Percentiles rank a stretch among this genome's conserved stretches.
Conservation (phyloP, 2,888 invertebrate genomes). For the Cryptocephalus moraei region DNA sequence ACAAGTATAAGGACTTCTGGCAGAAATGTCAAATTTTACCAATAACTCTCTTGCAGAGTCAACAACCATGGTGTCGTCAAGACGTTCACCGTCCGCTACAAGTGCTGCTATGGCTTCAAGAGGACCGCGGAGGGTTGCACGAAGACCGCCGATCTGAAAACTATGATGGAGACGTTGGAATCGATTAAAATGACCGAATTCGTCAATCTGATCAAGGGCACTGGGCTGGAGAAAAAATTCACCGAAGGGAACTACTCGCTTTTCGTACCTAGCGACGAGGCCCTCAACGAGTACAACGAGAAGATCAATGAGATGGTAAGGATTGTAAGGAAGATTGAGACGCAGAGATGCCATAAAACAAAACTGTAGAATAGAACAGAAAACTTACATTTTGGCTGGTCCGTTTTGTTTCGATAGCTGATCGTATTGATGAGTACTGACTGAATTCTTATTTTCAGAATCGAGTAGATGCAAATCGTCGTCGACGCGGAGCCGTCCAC, state of each 20-base stretch:
- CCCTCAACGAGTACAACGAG: constrained; percentile 46
- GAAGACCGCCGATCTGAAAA: constrained; percentile 46
- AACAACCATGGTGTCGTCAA: constrained; percentile 49
- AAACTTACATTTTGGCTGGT: too few species aligned
- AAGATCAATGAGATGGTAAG: constrained; percentile 45
- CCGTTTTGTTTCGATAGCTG: too few species aligned
- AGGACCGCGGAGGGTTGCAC: constrained; percentile 32
- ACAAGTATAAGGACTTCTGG: too few species aligned
- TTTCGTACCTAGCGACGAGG: constrained; percentile 52
- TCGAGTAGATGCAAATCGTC: constrained; percentile 27
- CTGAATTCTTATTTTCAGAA: constrained; percentile 34
- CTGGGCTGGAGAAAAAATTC: constrained; percentile 41
- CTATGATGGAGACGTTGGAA: constrained; percentile 44
- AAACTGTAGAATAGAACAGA: too few species aligned
- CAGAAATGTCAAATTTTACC: too few species aligned
- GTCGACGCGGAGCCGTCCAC: constrained; percentile 23
- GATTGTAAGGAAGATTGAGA: constrained; percentile 1
- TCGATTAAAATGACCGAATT: constrained; percentile 51
- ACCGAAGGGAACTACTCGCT: constrained; percentile 48
- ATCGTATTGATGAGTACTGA: too few species aligned
- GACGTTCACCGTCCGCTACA: constrained; percentile 50
- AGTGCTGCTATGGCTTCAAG: constrained; percentile 59
- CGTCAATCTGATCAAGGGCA: constrained; percentile 42
- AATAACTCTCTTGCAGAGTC: constrained; percentile 35
- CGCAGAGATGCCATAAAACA: background rate